Base-by-base conservation (phyloP, 1,140 invertebrate genomes). In the Stenopsyche tienmushanensis region DNA sequence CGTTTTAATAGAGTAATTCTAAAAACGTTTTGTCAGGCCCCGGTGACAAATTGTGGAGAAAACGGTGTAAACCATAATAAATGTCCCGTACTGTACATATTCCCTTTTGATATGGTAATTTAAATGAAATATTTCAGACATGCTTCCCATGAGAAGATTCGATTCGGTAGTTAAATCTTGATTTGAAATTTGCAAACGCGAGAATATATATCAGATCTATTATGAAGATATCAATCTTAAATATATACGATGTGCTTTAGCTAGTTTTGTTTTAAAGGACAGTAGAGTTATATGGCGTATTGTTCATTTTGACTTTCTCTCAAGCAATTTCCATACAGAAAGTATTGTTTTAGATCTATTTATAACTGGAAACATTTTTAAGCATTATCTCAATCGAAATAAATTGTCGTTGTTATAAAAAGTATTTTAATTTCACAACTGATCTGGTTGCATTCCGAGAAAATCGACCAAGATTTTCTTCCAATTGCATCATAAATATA, bases 21-120 rank as follows among this genome's bases (percentile, higher is more conserved):
- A 29, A 20, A 53, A 24, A 25, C 9, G 29, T 34, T 23, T 24
- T 20, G 54, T 57, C 39, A 57, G 20, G 13, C 8, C 10, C 1
- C 54, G 17, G 34, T 57, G 54, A 57, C 54, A 42, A 57, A 57
- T 57, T 57, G 34, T 21, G n/a, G n/a, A 53, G 24, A 23, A 24
- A 53, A 34, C 29, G 29, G 13, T 34, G 13, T 13, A 13, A 5
- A 5, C 5, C 29, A 34, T 34, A 7, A 13, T 34, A 13, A 13
- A 34, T n/a, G n/a, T n/a, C n/a, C 29, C 29, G 29, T 7, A 34
- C 13, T 7, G 13, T 13, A 34, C 29, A 34, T 34, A 7, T 34
- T n/a, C n/a, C n/a, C n/a, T n/a, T n/a, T n/a, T n/a, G n/a, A 34
- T 34, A 34, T 34, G 29, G 29, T 34, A 34, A 34, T 34, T 34